Conservation (phyloP, 2,888 invertebrate species). For the Muscina levida region DNA sequence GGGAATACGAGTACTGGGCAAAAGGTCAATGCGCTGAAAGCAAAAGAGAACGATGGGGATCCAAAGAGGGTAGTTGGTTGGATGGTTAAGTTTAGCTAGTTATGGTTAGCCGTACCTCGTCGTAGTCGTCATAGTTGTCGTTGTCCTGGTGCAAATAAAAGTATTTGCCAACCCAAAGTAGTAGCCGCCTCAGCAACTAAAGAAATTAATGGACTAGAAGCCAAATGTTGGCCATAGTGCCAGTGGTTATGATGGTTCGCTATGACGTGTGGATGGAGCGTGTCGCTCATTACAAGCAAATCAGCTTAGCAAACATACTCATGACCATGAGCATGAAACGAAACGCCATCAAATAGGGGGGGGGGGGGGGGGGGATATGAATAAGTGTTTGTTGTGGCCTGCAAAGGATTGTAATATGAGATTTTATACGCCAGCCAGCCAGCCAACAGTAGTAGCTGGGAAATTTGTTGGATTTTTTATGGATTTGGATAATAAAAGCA, state of each 20-base stretch:
- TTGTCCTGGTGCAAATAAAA: constrained; percentile 29
- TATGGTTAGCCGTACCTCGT: no score
- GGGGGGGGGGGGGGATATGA: constrained; percentile 3
- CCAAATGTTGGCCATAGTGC: constrained; percentile 24
- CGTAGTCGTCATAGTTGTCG: constrained; percentile 4
- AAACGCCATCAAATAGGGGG: neutral
- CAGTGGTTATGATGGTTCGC: neutral
- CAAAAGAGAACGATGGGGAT: neutral
- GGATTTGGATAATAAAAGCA: constrained; percentile 52
- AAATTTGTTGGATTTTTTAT: constrained; percentile 33
- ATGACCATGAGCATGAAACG: neutral
- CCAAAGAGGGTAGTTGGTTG: neutral
- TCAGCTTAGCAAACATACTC: constrained; percentile 57
- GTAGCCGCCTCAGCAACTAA: constrained; percentile 25
- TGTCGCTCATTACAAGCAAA: constrained; percentile 62
- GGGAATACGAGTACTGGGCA: constrained; percentile 19
- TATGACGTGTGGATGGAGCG: constrained; percentile 43
- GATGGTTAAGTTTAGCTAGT: neutral
- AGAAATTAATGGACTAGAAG: constrained; percentile 48
- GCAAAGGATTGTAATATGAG: constrained; percentile 47
- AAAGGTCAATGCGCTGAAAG: constrained; percentile 59
- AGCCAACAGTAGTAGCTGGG: constrained; percentile 13
- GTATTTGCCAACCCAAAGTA: constrained; percentile 53
- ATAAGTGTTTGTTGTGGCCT: neutral
- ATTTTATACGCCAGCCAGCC: neutral